These are phyloP conservation scores for Lasioglossum vierecki DNA, from an alignment of 2,888 invertebrate species.

Conservation along the genomic window DNA sequence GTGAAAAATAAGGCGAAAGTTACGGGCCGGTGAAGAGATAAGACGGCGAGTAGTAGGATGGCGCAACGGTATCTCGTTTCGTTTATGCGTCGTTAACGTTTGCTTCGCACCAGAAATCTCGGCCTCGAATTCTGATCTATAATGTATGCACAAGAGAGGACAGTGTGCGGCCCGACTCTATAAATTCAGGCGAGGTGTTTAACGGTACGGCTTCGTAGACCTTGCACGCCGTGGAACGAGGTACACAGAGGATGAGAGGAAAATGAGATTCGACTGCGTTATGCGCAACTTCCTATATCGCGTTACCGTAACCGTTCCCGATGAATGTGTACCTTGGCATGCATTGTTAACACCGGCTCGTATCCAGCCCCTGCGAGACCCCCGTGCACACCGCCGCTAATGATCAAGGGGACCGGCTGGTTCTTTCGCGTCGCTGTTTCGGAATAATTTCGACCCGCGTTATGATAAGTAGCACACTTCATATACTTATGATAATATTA, in stretches of 20 bases:
- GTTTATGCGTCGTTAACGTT: not conserved
- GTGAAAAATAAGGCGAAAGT: not conserved
- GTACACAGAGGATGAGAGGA: conserved; percentile 25
- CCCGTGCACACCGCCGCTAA: not conserved
- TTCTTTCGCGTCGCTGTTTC: not conserved
- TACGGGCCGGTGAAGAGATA: not conserved
- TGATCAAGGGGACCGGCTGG: conserved; percentile 4
- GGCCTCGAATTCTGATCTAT: conserved; percentile 26
- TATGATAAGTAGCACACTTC: not conserved
- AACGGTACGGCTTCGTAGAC: conserved; percentile 13
- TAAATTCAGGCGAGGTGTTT: conserved; percentile 53
- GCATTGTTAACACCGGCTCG: conserved; percentile 19
- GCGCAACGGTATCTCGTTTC: not conserved
- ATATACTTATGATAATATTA: not conserved
- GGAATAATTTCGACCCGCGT: not conserved
- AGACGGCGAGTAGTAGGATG: not conserved
- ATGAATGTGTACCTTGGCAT: conserved; percentile 34
- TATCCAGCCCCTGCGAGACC: not conserved
- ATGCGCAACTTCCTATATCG: conserved; percentile 18
- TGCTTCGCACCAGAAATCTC: not conserved
- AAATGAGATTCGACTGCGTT: conserved; percentile 27
- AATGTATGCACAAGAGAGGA: not conserved
- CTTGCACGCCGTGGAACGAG: conserved; percentile 28
- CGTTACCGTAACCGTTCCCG: conserved; percentile 30
- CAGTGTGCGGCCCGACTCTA: not conserved